Evolutionary conservation across 2,888 invertebrate species (phyloP).

Genomic region (Camponotus fellah): DNA sequence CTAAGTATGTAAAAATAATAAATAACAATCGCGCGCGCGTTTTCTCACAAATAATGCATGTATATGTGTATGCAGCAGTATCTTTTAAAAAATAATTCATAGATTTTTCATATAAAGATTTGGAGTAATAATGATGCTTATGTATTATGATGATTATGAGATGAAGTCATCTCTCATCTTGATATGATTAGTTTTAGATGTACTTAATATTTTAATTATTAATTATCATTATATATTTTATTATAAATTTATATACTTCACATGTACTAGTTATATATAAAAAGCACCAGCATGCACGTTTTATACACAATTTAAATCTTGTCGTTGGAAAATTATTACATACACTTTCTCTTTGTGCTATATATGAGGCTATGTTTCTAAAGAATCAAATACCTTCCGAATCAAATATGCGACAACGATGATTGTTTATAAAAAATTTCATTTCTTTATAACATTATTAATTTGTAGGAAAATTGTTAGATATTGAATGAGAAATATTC

Average conservation of each 20-base stretch:
- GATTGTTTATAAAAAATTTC: slow-evolving; percentile 74
- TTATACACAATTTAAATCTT: slow-evolving; percentile 62
- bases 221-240: slow-evolving; percentile 55
- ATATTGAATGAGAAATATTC: slow-evolving; percentile 62
- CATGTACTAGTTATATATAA: slow-evolving; percentile 72
- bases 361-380: slow-evolving; percentile 65
- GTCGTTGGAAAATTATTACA: slow-evolving; percentile 56
- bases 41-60: slow-evolving; percentile 57
- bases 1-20: slow-evolving; percentile 61
- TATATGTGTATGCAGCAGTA: slow-evolving; percentile 54
- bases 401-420: slow-evolving; percentile 57
- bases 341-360: slow-evolving; percentile 51
- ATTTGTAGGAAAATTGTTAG: slow-evolving; percentile 67
- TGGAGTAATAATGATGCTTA: slow-evolving; percentile 46
- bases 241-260: slow-evolving; percentile 69
- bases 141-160: slow-evolving; percentile 50
- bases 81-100: slow-evolving; percentile 61
- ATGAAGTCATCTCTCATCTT: slow-evolving; percentile 55
- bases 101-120: slow-evolving; percentile 42
- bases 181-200: slow-evolving; percentile 73
- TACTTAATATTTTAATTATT: slow-evolving; percentile 58
- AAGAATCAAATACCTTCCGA: slow-evolving; percentile 54
- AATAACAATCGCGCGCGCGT: slow-evolving; percentile 55
- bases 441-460: slow-evolving; percentile 65
- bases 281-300: slow-evolving; percentile 76